Conservation (phyloP, 2,888 invertebrate genomes). For the Gryllus longicercus region DNA sequence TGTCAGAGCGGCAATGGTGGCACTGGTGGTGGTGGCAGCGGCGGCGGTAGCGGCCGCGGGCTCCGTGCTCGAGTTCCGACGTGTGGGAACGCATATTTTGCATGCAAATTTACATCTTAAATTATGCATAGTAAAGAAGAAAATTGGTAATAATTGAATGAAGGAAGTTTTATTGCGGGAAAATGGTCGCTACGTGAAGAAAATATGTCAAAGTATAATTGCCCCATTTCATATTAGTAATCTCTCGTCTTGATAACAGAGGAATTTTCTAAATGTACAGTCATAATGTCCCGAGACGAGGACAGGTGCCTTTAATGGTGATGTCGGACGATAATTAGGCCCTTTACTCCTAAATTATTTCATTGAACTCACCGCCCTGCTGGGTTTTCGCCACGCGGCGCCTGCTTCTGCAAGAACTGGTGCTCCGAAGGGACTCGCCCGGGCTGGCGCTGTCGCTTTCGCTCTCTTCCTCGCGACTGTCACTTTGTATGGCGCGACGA, state of each 20-base stretch:
- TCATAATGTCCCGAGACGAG: not conserved
- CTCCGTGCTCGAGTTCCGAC: not conserved
- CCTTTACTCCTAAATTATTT: constrained; percentile 1
- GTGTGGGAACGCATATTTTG: constrained; percentile 9
- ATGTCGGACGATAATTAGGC: constrained; percentile 6
- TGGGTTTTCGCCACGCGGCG: not conserved
- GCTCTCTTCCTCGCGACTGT: not conserved
- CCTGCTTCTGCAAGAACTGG: not conserved
- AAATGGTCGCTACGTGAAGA: constrained; percentile 17
- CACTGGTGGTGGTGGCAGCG: not conserved
- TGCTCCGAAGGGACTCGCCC: not conserved
- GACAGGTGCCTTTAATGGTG: constrained; percentile 17
- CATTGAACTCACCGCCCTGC: not conserved
- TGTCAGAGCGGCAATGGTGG: constrained; percentile 5
- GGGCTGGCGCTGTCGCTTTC: not conserved
- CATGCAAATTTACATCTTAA: constrained; percentile 17
- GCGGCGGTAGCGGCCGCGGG: not conserved
- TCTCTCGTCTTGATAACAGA: constrained; percentile 8
- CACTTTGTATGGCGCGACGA: too few species aligned
- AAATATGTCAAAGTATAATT: constrained; percentile 10
- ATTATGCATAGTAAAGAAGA: constrained; percentile 17
- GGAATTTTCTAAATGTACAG: constrained; percentile 17
- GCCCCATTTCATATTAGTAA: constrained; percentile 17
- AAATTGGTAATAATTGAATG: constrained; percentile 17
- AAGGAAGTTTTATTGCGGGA: not conserved